phyloP scores from a whole-genome alignment of 1,140 invertebrate genomes.

The Cylas formicarius region DNA sequence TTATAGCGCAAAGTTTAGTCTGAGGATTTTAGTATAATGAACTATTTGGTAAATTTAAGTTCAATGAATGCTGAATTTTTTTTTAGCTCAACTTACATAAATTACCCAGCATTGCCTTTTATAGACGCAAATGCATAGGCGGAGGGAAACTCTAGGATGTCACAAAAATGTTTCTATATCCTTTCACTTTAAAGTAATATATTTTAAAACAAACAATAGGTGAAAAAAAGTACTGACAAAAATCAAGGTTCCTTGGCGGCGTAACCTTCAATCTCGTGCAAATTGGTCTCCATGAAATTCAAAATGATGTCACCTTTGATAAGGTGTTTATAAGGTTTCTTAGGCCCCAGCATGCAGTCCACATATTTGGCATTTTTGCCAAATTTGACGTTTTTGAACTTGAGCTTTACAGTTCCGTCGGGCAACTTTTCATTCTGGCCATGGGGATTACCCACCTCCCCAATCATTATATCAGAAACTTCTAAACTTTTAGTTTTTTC shows the following conservation, averaged over 20 bases:
- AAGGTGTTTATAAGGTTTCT: constrained; percentile 34
- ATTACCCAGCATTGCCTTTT: too few relatives aligned
- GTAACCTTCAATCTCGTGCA: constrained; percentile 36
- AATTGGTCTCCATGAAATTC: constrained; percentile 32
- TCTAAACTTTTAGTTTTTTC: constrained; percentile 24
- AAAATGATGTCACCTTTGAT: constrained; percentile 36
- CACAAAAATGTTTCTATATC: too few relatives aligned
- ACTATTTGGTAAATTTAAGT: too few relatives aligned
- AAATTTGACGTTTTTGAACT: constrained; percentile 33
- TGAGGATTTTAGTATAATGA: too few relatives aligned
- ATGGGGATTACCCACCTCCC: constrained; percentile 26
- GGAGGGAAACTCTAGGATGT: too few relatives aligned
- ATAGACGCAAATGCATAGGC: too few relatives aligned
- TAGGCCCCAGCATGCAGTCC: constrained; percentile 18
- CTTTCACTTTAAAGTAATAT: too few relatives aligned
- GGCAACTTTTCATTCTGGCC: constrained; percentile 28
- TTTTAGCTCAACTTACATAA: too few relatives aligned
- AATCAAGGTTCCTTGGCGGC: constrained; percentile 7
- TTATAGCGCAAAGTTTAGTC: too few relatives aligned
- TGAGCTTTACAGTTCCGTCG: constrained; percentile 28
- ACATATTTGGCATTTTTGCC: constrained; percentile 20
- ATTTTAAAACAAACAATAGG: too few relatives aligned
- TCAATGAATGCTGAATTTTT: too few relatives aligned
- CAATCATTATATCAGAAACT: constrained; percentile 26
- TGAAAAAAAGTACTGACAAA: background rate